Percentiles rank a stretch among this genome's conserved stretches.
phyloP scores from a whole-genome alignment of 2,113 vertebrate species.

The Coturnix japonica region DNA sequence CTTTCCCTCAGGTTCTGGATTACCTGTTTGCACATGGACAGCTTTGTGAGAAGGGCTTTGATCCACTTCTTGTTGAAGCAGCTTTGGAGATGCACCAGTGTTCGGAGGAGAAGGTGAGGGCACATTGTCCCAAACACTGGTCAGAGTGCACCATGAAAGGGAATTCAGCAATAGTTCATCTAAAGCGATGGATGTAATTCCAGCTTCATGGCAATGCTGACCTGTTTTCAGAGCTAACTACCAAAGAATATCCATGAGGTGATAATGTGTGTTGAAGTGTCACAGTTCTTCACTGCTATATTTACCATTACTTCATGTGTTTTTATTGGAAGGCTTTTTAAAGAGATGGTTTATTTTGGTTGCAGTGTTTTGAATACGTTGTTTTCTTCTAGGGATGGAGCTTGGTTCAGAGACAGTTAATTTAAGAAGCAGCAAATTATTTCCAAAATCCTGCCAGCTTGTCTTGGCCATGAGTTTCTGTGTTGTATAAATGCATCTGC shows the following conservation, averaged over 20 bases:
- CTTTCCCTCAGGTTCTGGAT: constrained; percentile 83
- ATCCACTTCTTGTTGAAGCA: constrained; percentile 92
- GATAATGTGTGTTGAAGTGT: not conserved
- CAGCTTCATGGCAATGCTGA: not conserved
- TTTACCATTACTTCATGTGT: not conserved
- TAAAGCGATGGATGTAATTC: not conserved
- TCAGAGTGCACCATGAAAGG: fast-evolving
- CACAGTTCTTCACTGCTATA: not conserved
- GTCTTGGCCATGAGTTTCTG: not conserved
- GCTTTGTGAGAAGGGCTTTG: constrained; percentile 95
- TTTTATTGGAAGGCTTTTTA: not conserved
- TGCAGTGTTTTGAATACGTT: not conserved
- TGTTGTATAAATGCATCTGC: not conserved
- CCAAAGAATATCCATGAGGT: not conserved
- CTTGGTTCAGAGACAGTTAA: not conserved
- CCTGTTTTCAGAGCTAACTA: not conserved
- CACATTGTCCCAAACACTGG: fast-evolving
- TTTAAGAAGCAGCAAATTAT: not conserved
- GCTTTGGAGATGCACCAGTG: constrained; percentile 96
- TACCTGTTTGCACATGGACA: constrained; percentile 92
- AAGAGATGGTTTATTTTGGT: not conserved
- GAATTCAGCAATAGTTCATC: not conserved
- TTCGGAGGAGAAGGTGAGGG: constrained; percentile 94
- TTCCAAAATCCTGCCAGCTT: not conserved
- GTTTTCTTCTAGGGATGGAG: fast-evolving